Conservation (phyloP, 1,140 invertebrate genomes). For the Sipha flava region DNA sequence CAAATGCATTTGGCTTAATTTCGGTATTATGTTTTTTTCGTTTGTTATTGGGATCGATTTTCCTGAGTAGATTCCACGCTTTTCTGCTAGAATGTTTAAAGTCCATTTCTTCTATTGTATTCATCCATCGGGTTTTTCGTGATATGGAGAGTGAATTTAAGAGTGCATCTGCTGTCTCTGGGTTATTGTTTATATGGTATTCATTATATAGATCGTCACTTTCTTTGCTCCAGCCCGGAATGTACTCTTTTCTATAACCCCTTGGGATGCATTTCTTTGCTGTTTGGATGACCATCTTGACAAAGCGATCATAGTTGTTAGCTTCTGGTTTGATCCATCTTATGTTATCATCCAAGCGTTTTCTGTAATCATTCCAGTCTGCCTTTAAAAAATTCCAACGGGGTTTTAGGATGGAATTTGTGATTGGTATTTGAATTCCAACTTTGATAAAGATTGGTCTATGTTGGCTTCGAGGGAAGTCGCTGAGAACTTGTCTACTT, state of each 20-base stretch:
- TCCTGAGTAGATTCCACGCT: neutral
- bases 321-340: too few relatives aligned
- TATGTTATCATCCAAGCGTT: neutral
- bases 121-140: neutral
- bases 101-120: neutral
- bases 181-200: too few relatives aligned
- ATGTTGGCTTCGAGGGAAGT: too few relatives aligned
- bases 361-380: neutral
- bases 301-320: neutral
- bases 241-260: neutral
- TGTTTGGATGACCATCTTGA: neutral
- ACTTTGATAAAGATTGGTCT: too few relatives aligned
- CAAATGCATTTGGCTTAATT: neutral
- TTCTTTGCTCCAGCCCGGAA: too few relatives aligned
- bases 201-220: too few relatives aligned
- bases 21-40: neutral
- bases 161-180: too few relatives aligned
- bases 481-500: too few relatives aligned
- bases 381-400: too few relatives aligned
- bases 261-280: neutral
- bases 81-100: neutral
- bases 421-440: neutral
- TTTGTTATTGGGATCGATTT: neutral
- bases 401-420: neutral
- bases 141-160: too few relatives aligned